Base-by-base conservation (phyloP, 2,888 invertebrate species). In the Nemapogon koenigi region DNA sequence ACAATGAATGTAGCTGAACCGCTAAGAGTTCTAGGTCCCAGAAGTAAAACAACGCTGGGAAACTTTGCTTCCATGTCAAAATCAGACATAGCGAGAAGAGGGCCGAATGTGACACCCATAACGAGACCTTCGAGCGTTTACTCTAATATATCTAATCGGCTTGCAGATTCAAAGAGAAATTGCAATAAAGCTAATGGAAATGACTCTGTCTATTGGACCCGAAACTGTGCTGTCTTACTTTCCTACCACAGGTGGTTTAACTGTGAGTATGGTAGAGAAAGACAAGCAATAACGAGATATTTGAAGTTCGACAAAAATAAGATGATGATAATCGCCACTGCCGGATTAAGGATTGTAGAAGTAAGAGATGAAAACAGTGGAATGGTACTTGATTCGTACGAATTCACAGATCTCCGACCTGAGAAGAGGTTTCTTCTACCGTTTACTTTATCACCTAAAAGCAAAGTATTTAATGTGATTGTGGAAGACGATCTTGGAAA, bases 401-500 rank as follows among this genome's bases (percentile, higher is more conserved):
- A 85, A 50, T 87, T 87, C 53, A 75, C 78, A 22, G 80, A 81
- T 46, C 64, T 71, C 37, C 66, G 82, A 38, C 72, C 83, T 28
- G 83, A 82, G 52, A 83, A 81, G 55, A 72, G 81, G 47, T 84
- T 83, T 55, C 64, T 81, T 51, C 61, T 84, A 41, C 82, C 82
- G 6, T 78, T 79, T 55, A 79, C 80, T 22, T 72, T 75, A 53
- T 68, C 78, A 35, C 68, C 66, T 37, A 72, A 68, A 58, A 70
- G 64, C 40, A 73, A 67, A 62, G 72, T 71, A 42, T 59, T 83
- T 38, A 82, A 81, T 31, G 79, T 88, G 50, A 81, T 87, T 38
- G 85, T 85, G 28, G 86, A 87, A 62, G 88, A 88, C 51, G 83
- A 86, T 45, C 60, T 81, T 46, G 88, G 88, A 48, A 85, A 85